A percentile compares a stretch with the other conserved stretches of the same genome.
Conservation (phyloP, 2,888 invertebrate species). For the Cenopis cana region DNA sequence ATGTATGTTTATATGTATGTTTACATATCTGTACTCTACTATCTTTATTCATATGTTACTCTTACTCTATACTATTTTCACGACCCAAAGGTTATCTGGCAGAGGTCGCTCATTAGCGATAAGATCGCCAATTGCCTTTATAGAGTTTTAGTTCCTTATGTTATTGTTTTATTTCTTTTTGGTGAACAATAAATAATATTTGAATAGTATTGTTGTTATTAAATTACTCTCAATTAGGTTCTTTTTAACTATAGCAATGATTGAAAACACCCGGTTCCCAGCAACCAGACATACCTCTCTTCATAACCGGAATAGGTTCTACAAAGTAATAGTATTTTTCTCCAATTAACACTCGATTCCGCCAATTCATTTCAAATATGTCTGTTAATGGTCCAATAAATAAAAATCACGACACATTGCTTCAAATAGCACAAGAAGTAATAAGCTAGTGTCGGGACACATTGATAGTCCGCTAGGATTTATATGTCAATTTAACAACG, state of each 20-base stretch:
- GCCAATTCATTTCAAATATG: constrained; percentile 25
- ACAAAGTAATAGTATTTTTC: constrained; percentile 14
- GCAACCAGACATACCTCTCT: not conserved
- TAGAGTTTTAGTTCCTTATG: no score
- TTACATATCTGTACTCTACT: no score
- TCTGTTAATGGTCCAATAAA: constrained; percentile 23
- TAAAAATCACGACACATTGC: constrained; percentile 23
- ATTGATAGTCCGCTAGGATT: not conserved
- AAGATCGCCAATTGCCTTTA: no score
- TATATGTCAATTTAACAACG: no score
- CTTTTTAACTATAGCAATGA: not conserved
- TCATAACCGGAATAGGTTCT: not conserved
- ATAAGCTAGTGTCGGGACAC: constrained; percentile 39
- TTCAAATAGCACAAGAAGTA: constrained; percentile 15
- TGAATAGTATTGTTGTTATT: not conserved
- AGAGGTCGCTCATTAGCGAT: no score
- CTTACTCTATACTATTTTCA: no score
- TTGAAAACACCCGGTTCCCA: constrained; percentile 3
- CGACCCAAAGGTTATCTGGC: no score
- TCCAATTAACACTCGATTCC: constrained; percentile 11
- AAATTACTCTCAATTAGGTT: not conserved
- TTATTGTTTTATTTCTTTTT: no score
- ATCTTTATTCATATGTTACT: no score
- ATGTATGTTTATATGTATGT: no score
- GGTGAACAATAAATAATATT: no score